phyloP scores from a whole-genome alignment of 2,797 vertebrate genomes.

The Lates japonicus region DNA sequence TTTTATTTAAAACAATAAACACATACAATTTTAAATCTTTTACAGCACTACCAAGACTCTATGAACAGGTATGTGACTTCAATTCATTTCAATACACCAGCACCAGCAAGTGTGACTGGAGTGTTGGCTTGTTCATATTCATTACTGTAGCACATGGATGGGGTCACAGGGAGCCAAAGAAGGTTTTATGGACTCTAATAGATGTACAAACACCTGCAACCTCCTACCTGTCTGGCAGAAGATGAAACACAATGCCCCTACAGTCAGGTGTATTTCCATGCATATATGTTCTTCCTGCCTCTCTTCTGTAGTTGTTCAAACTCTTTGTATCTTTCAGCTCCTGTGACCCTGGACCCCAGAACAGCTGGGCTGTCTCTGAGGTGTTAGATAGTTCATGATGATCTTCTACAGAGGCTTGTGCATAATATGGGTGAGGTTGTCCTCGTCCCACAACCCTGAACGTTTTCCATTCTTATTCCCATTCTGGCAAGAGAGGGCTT shows the following conservation, averaged over 20 bases:
- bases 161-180: conserved; percentile 12
- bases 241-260: conserved; percentile 65
- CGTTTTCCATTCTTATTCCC: conserved; percentile 78
- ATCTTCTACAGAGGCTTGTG: conserved; percentile 47
- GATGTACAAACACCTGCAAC: conserved; percentile 68
- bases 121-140: neutral
- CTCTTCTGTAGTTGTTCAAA: neutral
- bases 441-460: conserved; percentile 75
- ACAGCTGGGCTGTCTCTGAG: conserved; percentile 77
- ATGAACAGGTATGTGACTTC: conserved; percentile 31
- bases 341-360: conserved; percentile 85
- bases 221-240: conserved; percentile 71
- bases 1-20: conserved; percentile 27
- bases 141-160: conserved; percentile 17
- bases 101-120: neutral
- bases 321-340: conserved; percentile 49
- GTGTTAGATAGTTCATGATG: conserved; percentile 64
- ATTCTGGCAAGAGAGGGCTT: conserved; percentile 82
- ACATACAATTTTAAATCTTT: conserved; percentile 23
- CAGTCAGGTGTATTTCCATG: conserved; percentile 55
- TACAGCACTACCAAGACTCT: conserved; percentile 39
- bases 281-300: neutral
- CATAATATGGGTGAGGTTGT: neutral
- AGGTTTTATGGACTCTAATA: conserved; percentile 48
- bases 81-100: neutral